Base-by-base conservation (phyloP, 2,113 vertebrate genomes). In the Phaetusa simplex region DNA sequence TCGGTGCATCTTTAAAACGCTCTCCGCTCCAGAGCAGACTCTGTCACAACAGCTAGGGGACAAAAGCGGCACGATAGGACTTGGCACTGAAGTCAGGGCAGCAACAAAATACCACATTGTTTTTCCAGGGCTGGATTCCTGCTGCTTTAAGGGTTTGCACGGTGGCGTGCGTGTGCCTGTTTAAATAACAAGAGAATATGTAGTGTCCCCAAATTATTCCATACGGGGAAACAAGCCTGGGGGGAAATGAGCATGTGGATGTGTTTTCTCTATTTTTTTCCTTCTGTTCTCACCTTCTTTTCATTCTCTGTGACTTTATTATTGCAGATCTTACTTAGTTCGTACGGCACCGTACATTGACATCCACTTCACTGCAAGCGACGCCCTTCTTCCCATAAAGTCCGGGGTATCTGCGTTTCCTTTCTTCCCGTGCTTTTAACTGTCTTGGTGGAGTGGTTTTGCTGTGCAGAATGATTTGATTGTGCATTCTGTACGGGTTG, bases 401-500 rank as follows among this genome's bases (percentile, higher is more conserved):
- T 49, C 79, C 74, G 5, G 6, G 27, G 2, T 78, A 47, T 40
- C 67, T 52, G 15, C 8, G 2, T 74, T 89, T 53, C 55, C 45
- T 58, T 70, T 66, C 77, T 70, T 91, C 42, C 73, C n/a, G 3
- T 55, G 66, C 52, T 86, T 82, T 88, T 66, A 49, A 27, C 24
- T 61, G 61, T 61, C 42, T 52, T 43, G 21, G 7, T 66, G 65
- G 70, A 40, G 70, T 36, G 61, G 52, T 53, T 90, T 8, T 76
- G 67, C 59, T 38, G 12, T 64, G 61, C 38, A 40, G 15, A 80
- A 65, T 30, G 22, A 23, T 59, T 69, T 15, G 78, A 36, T 58
- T 77, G 58, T 88, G 77, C 69, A 36, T 95, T 89, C 90, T 91
- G 64, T 36, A 11, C 66, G 50, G 83, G 72, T 32, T 67, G 72